phyloP scores from a whole-genome alignment of 2,888 invertebrate species.

The Helicoverpa assulta region DNA sequence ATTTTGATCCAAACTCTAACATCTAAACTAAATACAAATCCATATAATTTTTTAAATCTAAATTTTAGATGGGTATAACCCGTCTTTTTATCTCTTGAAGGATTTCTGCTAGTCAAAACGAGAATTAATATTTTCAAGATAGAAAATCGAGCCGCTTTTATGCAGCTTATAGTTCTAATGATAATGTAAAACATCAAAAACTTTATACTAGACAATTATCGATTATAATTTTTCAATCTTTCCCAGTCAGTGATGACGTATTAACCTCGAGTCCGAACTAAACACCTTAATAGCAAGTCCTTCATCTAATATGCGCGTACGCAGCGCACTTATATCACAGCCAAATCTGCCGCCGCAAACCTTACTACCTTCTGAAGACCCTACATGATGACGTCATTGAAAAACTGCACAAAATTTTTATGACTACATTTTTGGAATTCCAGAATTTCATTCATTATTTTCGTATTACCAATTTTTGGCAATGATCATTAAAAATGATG shows the following conservation, averaged over 20 bases:
- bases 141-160: slow-evolving; percentile 16
- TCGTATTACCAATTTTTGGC: not conserved
- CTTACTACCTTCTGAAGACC: slow-evolving; percentile 34
- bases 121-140: slow-evolving; percentile 10
- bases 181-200: slow-evolving; percentile 34
- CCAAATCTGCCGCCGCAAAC: slow-evolving; percentile 79
- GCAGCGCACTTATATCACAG: slow-evolving; percentile 80
- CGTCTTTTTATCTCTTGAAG: slow-evolving; percentile 29
- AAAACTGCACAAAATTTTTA: slow-evolving; percentile 18
- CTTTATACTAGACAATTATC: slow-evolving; percentile 16
- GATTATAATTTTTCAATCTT: slow-evolving; percentile 26
- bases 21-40: slow-evolving; percentile 50
- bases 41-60: slow-evolving; percentile 30
- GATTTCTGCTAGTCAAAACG: slow-evolving; percentile 18
- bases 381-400: slow-evolving; percentile 38
- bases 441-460: not conserved
- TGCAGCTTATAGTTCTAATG: slow-evolving; percentile 20
- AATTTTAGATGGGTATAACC: slow-evolving; percentile 24
- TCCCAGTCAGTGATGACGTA: slow-evolving; percentile 35
- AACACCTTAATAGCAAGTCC: slow-evolving; percentile 58
- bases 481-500: slow-evolving; percentile 9
- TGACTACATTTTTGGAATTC: slow-evolving; percentile 7
- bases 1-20: slow-evolving; percentile 61
- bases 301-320: slow-evolving; percentile 63
- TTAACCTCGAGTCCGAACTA: slow-evolving; percentile 43